Base-by-base conservation (phyloP, 2,888 invertebrate species). In the Ichneumoninae sp. region DNA sequence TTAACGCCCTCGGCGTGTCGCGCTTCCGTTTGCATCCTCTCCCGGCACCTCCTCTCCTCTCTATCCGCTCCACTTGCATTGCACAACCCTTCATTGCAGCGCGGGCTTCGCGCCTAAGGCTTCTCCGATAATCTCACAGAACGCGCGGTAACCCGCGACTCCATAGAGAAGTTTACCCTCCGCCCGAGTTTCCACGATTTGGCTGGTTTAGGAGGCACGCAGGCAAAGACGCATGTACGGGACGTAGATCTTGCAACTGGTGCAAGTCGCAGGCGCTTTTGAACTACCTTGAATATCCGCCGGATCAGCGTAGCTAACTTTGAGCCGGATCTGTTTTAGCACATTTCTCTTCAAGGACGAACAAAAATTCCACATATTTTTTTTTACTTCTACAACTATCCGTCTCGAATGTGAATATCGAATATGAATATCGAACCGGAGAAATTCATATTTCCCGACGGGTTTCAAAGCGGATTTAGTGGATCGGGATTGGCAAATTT, bases 1-100 rank as follows among this genome's bases (percentile, higher is more conserved):
- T 85, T 86, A 86, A 85, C 87, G 85, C 87, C 81, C 79, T 81
- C 79, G 78, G 80, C 81, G 65, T 81, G 77, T 70, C 68, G 36
- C 52, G 70, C 10, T 30, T 66, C 30, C 26, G 54, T 44, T 19
- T 40, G 30, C 70, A 40, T 69, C 40, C n/a, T 65, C 36, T 63
- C n/a, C 63, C 44, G 19, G 57, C 73, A 60, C 33, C 77, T 22
- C 16, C 5, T 57, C 30, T 66, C 54, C 33, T 33, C 57, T 70
- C 52, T 52, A 70, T 80, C 50, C 40, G 44, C 68, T 81, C 66
- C 73, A 73, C 83, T 77, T 65, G 76, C 63, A 78, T 81, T 50
- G 52, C 68, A 19, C 22, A 44, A 69, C 36, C 84, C 66, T 73
- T 40, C 71, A 66, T 40, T 81, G 68, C 52, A 68, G 40, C 71